A percentile compares a stretch with the other conserved stretches of the same genome.
Evolutionary conservation across 2,113 vertebrate genomes (phyloP).

Genomic region (Proterorhinus semilunaris): DNA sequence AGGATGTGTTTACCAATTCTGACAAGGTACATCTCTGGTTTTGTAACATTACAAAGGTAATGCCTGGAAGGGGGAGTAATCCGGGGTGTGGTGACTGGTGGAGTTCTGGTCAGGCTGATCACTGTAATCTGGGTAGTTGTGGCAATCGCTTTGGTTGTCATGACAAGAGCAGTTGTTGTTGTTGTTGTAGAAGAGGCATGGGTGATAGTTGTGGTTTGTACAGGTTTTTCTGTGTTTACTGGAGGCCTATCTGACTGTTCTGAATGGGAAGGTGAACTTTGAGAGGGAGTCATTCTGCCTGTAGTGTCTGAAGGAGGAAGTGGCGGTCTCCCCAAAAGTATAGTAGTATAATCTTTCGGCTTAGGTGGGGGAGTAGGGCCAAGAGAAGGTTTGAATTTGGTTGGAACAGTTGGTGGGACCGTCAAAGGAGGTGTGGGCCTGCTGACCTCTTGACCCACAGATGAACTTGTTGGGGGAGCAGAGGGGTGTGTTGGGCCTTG

Average conservation of each 20-base stretch:
- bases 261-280: constrained; percentile 33
- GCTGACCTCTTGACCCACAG: constrained; percentile 26
- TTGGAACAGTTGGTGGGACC: constrained; percentile 38
- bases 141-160: constrained; percentile 27
- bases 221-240: constrained; percentile 33
- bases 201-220: constrained; percentile 16
- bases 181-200: constrained; percentile 8
- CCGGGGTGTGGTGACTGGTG: constrained; percentile 63
- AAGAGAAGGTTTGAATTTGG: constrained; percentile 8
- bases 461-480: constrained; percentile 38
- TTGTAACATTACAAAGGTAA: constrained; percentile 76
- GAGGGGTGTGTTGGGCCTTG: constrained; percentile 29
- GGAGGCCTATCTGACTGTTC: constrained; percentile 40
- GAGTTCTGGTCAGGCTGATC: constrained; percentile 62
- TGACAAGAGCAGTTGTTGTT: neutral
- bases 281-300: constrained; percentile 46
- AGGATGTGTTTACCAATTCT: constrained; percentile 70
- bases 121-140: constrained; percentile 55
- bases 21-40: constrained; percentile 77
- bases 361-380: constrained; percentile 12
- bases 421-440: constrained; percentile 47
- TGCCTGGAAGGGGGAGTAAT: constrained; percentile 57
- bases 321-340: constrained; percentile 11
- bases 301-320: constrained; percentile 56
- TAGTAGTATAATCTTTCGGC: constrained; percentile 29